These are phyloP conservation scores for Stomorhina lunata DNA, from an alignment of 2,888 invertebrate species.

Conservation along the genomic window DNA sequence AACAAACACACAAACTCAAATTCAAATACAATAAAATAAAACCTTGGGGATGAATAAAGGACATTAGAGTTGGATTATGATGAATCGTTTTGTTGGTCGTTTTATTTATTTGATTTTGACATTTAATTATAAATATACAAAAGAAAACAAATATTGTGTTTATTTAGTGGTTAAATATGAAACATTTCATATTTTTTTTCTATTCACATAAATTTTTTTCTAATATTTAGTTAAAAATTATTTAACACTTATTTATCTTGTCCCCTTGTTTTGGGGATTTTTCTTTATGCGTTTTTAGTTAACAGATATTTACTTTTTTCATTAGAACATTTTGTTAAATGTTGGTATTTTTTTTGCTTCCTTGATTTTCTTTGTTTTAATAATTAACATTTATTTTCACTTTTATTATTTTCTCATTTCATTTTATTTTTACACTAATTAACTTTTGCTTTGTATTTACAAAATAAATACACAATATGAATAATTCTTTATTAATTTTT, in stretches of 20 bases:
- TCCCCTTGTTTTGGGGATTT: background rate
- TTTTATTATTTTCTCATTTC: conserved; percentile 37
- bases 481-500: background rate
- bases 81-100: conserved; percentile 66
- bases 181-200: background rate
- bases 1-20: background rate
- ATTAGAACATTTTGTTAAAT: conserved; percentile 30
- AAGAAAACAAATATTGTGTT: conserved; percentile 1
- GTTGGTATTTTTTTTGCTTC: too few species aligned
- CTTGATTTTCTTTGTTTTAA: conserved; percentile 30
- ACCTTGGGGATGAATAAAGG: conserved; percentile 62
- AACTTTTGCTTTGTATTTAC: background rate
- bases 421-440: background rate
- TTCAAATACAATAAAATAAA: conserved; percentile 37
- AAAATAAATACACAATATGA: background rate
- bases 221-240: background rate
- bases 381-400: conserved; percentile 55
- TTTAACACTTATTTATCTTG: background rate
- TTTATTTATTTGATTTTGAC: conserved; percentile 52
- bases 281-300: background rate
- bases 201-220: background rate
- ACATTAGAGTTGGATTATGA: too few species aligned
- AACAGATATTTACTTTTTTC: conserved; percentile 23
- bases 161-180: conserved; percentile 8
- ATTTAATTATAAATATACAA: conserved; percentile 19